phyloP scores from a whole-genome alignment of 2,888 invertebrate genomes.

The Temnothorax unifasciatus region DNA sequence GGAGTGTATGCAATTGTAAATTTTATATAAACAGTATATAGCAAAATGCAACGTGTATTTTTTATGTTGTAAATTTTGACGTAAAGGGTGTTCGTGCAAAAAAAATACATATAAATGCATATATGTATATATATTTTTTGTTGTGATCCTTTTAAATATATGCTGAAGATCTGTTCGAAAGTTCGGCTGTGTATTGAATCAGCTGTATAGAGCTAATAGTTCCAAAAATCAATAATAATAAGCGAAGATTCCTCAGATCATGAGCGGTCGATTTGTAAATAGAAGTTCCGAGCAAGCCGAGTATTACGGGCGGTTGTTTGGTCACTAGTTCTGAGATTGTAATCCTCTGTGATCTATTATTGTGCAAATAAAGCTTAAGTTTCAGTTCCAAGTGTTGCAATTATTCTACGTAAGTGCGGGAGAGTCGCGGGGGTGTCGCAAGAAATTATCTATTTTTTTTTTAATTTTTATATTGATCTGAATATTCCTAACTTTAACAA shows the following conservation, averaged over 20 bases:
- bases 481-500: conserved; percentile 16
- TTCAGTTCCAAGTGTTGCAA: neutral
- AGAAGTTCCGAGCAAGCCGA: neutral
- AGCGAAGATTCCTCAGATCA: neutral
- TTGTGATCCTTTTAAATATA: neutral
- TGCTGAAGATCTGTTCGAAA: neutral
- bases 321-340: neutral
- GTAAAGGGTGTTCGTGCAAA: neutral
- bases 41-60: conserved; percentile 3
- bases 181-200: neutral
- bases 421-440: neutral
- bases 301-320: neutral
- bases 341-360: neutral
- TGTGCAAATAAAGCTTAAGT: neutral
- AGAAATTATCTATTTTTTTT: neutral
- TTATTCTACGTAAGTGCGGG: neutral
- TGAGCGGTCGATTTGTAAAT: neutral
- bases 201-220: neutral
- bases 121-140: neutral
- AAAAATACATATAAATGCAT: too few species aligned
- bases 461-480: too few species aligned
- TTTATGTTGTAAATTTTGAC: neutral
- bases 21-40: conserved; percentile 27
- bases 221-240: neutral
- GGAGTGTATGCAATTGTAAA: conserved; percentile 23